These are phyloP conservation scores for Drosophila nr. perissopoda DNA, from an alignment of 2,888 invertebrate genomes.

Conservation along the genomic window DNA sequence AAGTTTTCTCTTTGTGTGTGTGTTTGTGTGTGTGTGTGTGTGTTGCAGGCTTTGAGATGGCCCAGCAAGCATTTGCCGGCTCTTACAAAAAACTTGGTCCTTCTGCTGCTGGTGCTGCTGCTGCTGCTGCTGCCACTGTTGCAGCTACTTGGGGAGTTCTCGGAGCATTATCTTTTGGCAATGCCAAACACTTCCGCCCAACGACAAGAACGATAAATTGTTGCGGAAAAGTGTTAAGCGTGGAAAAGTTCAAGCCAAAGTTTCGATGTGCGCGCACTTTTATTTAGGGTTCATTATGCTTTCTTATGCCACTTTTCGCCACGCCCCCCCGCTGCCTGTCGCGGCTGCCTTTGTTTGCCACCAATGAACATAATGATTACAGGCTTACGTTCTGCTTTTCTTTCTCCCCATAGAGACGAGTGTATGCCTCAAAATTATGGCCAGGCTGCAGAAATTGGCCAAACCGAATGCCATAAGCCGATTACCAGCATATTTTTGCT, in stretches of 20 bases:
- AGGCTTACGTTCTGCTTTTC: constrained; percentile 62
- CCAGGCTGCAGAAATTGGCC: constrained; percentile 57
- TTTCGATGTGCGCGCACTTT: constrained; percentile 69
- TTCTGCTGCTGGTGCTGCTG: constrained; percentile 27
- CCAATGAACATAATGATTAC: constrained; percentile 73
- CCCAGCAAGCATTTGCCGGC: constrained; percentile 62
- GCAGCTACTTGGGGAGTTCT: constrained; percentile 30
- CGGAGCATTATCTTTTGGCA: constrained; percentile 66
- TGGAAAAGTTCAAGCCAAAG: constrained; percentile 70
- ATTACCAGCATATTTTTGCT: constrained; percentile 66
- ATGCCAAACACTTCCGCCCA: constrained; percentile 74
- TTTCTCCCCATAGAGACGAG: constrained; percentile 5
- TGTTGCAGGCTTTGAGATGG: constrained; percentile 38
- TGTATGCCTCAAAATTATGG: constrained; percentile 63
- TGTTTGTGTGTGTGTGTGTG: constrained; percentile 9
- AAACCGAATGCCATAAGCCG: constrained; percentile 64
- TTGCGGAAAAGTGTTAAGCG: constrained; percentile 78
- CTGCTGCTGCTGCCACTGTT: constrained; percentile 25
- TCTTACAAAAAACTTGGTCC: constrained; percentile 67
- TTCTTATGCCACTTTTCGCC: constrained; percentile 47
- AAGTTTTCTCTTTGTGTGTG: constrained; percentile 22
- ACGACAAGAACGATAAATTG: constrained; percentile 75
- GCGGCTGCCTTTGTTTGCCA: constrained; percentile 44
- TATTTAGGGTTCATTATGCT: constrained; percentile 75
- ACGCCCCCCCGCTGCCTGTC: not conserved